A percentile compares a stretch with the other conserved stretches of the same genome.
These are phyloP conservation scores for Bombyx mori DNA, from an alignment of 1,140 invertebrate genomes.

Conservation along the genomic window ASM3026992v2 NC_085116.1:5382501-5383000, in stretches of 20 bases:
- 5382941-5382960: no score
- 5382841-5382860: conserved; percentile 84
- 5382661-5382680: conserved; percentile 59
- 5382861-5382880: conserved; percentile 9
- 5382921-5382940: no score
- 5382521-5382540: conserved; percentile 42
- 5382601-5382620: conserved; percentile 36
- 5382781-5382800: conserved; percentile 62
- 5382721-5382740: conserved; percentile 44
- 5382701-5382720: conserved; percentile 47
- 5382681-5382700: conserved; percentile 19
- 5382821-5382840: conserved; percentile 84
- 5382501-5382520: conserved; percentile 50
- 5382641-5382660: conserved; percentile 36
- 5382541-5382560: conserved; percentile 36
- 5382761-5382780: conserved; percentile 62
- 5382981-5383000: not conserved
- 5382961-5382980: not conserved
- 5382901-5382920: not conserved
- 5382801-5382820: conserved; percentile 81
- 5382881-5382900: not conserved
- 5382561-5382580: conserved; percentile 55
- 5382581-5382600: conserved; percentile 55
- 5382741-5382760: conserved; percentile 59
- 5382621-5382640: conserved; percentile 45